Conservation (phyloP, 2,888 invertebrate species). For the Ophion ellenae region DNA sequence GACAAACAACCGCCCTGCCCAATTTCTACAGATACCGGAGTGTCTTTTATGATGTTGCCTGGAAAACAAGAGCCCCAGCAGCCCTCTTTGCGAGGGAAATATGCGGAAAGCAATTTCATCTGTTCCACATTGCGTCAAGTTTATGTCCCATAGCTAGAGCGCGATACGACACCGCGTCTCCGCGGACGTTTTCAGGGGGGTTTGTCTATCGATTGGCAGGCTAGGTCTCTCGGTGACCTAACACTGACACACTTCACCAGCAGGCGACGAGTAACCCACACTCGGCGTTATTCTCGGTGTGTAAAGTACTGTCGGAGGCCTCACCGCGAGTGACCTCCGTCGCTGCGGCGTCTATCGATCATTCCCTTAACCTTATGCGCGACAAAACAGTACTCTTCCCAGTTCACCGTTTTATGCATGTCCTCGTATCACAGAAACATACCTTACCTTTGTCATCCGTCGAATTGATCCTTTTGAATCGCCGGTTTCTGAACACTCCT, state of each 20-base stretch:
- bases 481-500: not conserved
- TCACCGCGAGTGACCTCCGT: constrained; percentile 69
- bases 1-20: constrained; percentile 10
- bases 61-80: constrained; percentile 7
- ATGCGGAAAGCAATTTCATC: constrained; percentile 37
- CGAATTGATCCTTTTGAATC: constrained; percentile 4
- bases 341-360: constrained; percentile 71
- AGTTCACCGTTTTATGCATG: constrained; percentile 38
- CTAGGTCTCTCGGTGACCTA: constrained; percentile 78
- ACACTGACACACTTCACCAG: constrained; percentile 82
- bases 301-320: constrained; percentile 46
- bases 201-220: constrained; percentile 79
- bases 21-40: not conserved
- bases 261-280: constrained; percentile 53
- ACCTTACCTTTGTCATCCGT: constrained; percentile 8
- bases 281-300: constrained; percentile 34
- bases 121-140: constrained; percentile 26
- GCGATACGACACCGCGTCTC: constrained; percentile 35
- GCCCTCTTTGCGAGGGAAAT: not conserved
- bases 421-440: constrained; percentile 8
- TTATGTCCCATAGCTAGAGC: constrained; percentile 36
- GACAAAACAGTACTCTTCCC: constrained; percentile 58
- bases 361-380: constrained; percentile 67
- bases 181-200: constrained; percentile 51
- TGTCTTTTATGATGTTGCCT: not conserved